These are phyloP conservation scores for Lycocerus yunnanus DNA, from an alignment of 2,888 invertebrate species.

Conservation along the genomic window DNA sequence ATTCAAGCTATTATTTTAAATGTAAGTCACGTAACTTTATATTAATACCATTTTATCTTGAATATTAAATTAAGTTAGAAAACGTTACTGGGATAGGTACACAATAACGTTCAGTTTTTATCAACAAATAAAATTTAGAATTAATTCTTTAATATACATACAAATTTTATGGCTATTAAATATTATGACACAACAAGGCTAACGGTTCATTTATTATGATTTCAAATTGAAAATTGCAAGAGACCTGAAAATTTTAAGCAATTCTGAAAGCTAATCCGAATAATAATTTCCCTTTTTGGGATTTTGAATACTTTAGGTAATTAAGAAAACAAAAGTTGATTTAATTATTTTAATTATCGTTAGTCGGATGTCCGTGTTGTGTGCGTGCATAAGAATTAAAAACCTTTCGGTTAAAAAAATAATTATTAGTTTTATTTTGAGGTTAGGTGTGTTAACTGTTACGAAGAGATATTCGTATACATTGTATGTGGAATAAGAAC, in stretches of 20 bases:
- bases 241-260: background rate
- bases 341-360: too few species aligned
- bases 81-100: background rate
- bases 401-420: too few species aligned
- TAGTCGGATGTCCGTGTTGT: too few species aligned
- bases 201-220: background rate
- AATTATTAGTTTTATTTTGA: too few species aligned
- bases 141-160: background rate
- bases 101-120: background rate
- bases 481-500: too few species aligned
- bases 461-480: too few species aligned
- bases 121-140: background rate
- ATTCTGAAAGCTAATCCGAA: background rate
- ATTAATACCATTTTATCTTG: conserved; percentile 1
- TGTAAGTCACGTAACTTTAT: conserved; percentile 1
- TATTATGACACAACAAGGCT: background rate
- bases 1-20: background rate
- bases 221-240: background rate
- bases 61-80: conserved; percentile 2
- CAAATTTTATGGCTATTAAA: background rate
- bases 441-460: too few species aligned
- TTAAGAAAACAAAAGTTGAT: too few species aligned
- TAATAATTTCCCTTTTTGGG: too few species aligned
- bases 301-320: too few species aligned
- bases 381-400: too few species aligned